Evolutionary conservation across 2,113 vertebrate species (phyloP), one percentile per base, ranked within the genome.

Genomic region (Anser brachyrhynchus): DNA sequence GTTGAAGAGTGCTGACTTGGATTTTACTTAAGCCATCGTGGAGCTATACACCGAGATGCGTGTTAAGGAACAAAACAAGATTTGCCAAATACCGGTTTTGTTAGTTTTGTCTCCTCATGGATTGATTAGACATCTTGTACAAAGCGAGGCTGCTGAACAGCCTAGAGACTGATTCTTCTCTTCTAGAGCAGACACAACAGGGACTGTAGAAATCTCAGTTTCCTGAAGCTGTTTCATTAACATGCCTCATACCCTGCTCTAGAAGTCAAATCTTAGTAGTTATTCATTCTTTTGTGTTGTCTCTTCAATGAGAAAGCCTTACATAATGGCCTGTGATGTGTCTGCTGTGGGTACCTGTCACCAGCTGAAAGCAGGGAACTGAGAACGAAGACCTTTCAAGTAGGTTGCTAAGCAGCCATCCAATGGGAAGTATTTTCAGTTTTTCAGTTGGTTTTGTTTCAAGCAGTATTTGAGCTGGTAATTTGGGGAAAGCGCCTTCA

Each of bases 1-100:
- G 87, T 89, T 84, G 52, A 78, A 72, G 84, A 82, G 76, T 51
- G 81, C 87, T 89, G 91, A 93, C 74, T 89, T 84, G 46, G 35
- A 58, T 89, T 89, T 89, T 69, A 78, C 84, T 79, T 73, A 49
- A 92, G 57, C 71, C 49, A 41, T 70, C 20, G 31, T 57, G 46
- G 81, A 91, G 25, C 91, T 52, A 0, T 58, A n/a, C 13, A 14
- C 52, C 41, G 57, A 89, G 89, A 69, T 76, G 39, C 44, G 3
- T 22, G 4, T 65, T 87, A 69, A 95, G 39, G 51, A 87, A 14
- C 0, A 1, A 85, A 87, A 54, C 10, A 66, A 49, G 29, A 41
- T 85, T 72, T 87, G 33, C 71, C 58, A 76, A 16, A 54, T 85
- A 73, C 39, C 1, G 3, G 0, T 61, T 93, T 79, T 82, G 74